phyloP scores from a whole-genome alignment of 2,113 vertebrate species.

The Aspidoscelis tigris region DNA sequence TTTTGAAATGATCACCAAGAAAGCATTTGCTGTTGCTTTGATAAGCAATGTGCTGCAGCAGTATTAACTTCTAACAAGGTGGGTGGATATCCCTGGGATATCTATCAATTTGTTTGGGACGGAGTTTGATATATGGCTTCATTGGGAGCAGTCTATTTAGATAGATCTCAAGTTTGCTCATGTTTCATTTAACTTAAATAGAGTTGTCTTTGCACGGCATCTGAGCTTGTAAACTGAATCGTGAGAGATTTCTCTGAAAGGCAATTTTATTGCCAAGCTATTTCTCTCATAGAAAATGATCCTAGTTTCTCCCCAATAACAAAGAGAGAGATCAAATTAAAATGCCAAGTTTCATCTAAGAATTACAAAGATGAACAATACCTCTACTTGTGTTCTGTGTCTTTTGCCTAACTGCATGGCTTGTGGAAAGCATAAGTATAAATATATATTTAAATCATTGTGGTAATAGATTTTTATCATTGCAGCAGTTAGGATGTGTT shows the following conservation, averaged over 20 bases:
- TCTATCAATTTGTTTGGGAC: constrained; percentile 3
- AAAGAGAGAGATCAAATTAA: constrained; percentile 49
- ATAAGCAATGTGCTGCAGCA: constrained; percentile 21
- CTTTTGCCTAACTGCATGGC: neutral
- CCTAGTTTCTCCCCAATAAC: neutral
- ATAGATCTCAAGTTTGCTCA: constrained; percentile 37
- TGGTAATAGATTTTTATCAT: neutral
- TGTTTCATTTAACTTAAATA: constrained; percentile 57
- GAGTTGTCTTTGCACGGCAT: constrained; percentile 26
- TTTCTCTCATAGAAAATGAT: constrained; percentile 18
- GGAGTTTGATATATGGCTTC: constrained; percentile 28
- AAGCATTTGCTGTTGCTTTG: constrained; percentile 21
- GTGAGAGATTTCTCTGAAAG: constrained; percentile 34
- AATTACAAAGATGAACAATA: constrained; percentile 10
- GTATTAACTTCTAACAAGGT: constrained; percentile 30
- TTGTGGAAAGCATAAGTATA: neutral
- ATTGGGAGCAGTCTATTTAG: constrained; percentile 20
- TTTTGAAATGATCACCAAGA: constrained; percentile 7
- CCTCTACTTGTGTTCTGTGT: neutral
- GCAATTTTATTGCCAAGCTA: constrained; percentile 23
- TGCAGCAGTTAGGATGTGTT: neutral
- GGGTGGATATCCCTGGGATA: neutral
- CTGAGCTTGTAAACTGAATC: constrained; percentile 38
- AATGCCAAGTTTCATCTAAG: constrained; percentile 30
- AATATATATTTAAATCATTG: neutral